Percentiles rank a stretch among this genome's conserved stretches.
Evolutionary conservation across 2,888 invertebrate genomes (phyloP).

Genomic region (Patella pellucida): DNA sequence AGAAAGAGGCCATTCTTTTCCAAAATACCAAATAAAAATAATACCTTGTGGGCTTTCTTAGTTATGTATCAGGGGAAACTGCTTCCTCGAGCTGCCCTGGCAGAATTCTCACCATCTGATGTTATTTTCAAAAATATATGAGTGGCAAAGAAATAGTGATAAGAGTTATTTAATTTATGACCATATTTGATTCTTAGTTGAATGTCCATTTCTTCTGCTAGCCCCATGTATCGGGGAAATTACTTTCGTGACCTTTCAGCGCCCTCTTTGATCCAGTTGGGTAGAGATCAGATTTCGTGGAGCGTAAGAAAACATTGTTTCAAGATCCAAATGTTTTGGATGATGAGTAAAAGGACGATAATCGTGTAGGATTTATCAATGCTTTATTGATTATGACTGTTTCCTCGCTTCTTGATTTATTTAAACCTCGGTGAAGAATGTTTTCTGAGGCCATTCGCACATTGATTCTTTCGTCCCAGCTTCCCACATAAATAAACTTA

Average conservation of each 20-base stretch:
- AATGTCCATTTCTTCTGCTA: not conserved
- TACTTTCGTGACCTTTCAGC: not conserved
- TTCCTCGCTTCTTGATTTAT: not conserved
- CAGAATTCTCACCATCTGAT: no score
- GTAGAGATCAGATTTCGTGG: not conserved
- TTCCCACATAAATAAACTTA: not conserved
- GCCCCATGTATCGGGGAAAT: not conserved
- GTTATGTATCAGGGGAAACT: no score
- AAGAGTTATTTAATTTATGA: no score
- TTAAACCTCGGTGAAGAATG: not conserved
- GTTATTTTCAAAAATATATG: no score
- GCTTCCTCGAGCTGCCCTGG: no score
- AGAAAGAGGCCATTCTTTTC: no score
- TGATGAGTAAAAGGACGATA: not conserved
- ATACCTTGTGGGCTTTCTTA: no score
- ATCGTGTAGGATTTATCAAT: slow-evolving; percentile 5
- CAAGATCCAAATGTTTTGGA: not conserved
- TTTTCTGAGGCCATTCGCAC: not conserved
- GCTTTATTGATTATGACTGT: not conserved
- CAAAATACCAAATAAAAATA: no score
- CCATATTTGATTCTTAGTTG: no score
- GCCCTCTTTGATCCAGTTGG: not conserved
- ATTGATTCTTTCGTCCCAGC: not conserved
- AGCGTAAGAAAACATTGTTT: slow-evolving; percentile 8
- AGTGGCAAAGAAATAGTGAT: no score